Base-by-base conservation (phyloP, 2,113 vertebrate genomes). In the Chitala chitala region DNA sequence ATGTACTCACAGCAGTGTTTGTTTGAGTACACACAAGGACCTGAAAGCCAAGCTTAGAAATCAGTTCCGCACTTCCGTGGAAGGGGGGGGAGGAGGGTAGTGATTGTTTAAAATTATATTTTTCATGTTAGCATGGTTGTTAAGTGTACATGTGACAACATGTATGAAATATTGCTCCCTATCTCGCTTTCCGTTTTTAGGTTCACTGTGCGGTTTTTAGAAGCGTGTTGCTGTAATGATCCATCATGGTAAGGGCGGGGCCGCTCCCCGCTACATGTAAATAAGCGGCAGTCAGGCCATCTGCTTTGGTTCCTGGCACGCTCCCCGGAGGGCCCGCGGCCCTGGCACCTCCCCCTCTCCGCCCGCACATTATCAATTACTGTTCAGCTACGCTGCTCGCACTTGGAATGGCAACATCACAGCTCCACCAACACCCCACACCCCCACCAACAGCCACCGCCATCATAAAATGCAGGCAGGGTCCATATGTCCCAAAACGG, bases 201-300 rank as follows among this genome's bases (percentile, higher is more conserved):
- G 89, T 88, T 89, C 85, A 84, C 88, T 84, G 85, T 91, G 90
- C 94, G 93, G 92, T 92, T 97, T 48, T 97, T 95, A 94, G 95
- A 96, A 96, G 94, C 94, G 94, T 95, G 94, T 96, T 87, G 91
- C 93, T 90, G 90, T 98, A 98, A 98, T 96, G 94, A 98, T 96
- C 93, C 92, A 98, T 98, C 94, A 97, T 94, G 92, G 90, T 85
- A 88, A 86, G 87, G 90, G 87, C 90, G 86, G 88, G 88, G 88
- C 80, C 86, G 92, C 91, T 92, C 84, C 64, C 90, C 87, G 91
- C 91, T 90, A 89, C 93, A 93, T 94, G 96, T 97, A 98, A 97
- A 98, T 95, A 95, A 97, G 92, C 88, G 82, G 92, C 92, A 92
- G 92, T 94, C 92, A 93, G 94, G 88, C 97, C 97, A 98, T 98